phyloP scores from a whole-genome alignment of 2,113 vertebrate species.

The Crocuta crocuta region DNA sequence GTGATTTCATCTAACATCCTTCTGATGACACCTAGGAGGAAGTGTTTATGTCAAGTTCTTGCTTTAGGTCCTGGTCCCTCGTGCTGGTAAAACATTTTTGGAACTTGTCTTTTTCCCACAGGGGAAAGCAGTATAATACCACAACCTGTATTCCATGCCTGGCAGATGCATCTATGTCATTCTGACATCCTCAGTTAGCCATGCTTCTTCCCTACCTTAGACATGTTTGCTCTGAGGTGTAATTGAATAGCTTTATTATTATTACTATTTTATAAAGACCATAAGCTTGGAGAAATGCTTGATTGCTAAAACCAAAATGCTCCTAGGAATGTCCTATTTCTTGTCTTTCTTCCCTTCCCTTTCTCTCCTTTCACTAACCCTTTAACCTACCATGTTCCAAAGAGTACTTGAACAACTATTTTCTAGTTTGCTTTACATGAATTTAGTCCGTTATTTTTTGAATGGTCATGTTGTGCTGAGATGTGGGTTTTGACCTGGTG shows the following conservation, averaged over 20 bases:
- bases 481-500: not conserved
- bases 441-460: not conserved
- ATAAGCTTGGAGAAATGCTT: conserved; percentile 4
- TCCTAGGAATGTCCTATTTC: not conserved
- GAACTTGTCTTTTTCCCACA: not conserved
- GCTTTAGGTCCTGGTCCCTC: not conserved
- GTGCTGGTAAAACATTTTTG: not conserved
- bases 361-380: not conserved
- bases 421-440: not conserved
- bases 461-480: not conserved
- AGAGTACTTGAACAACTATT: not conserved
- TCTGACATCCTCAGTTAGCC: not conserved
- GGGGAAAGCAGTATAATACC: not conserved
- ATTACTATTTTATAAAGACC: not conserved
- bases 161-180: not conserved
- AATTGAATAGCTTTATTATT: conserved; percentile 9
- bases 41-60: not conserved
- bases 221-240: not conserved
- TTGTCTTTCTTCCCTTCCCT: not conserved
- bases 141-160: not conserved
- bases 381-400: not conserved
- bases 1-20: not conserved
- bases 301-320: not conserved
- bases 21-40: not conserved
- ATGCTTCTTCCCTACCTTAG: not conserved